A percentile compares a stretch with the other conserved stretches of the same genome.
These are phyloP conservation scores for Staurois parvus DNA, from an alignment of 2,797 vertebrate species.

Conservation along the genomic window DNA sequence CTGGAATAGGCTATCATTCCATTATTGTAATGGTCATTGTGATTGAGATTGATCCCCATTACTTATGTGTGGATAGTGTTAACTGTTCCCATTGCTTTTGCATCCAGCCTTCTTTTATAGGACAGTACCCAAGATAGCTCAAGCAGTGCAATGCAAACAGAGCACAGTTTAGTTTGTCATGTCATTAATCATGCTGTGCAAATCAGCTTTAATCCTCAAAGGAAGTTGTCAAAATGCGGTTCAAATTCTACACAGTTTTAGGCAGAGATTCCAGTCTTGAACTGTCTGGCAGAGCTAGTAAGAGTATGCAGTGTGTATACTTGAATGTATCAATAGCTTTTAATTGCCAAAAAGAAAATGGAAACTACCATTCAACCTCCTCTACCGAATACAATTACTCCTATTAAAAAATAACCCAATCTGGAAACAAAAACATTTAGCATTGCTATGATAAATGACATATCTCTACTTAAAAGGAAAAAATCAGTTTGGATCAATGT, in stretches of 20 bases:
- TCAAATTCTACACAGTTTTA: conserved; percentile 58
- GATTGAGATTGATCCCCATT: conserved; percentile 57
- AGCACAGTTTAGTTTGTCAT: conserved; percentile 54
- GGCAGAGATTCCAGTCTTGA: conserved; percentile 47
- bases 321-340: conserved; percentile 36
- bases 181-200: conserved; percentile 60
- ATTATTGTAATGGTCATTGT: conserved; percentile 54
- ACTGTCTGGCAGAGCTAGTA: conserved; percentile 33
- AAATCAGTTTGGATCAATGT: not conserved
- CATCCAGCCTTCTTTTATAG: conserved; percentile 28
- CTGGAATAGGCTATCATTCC: conserved; percentile 38
- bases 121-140: conserved; percentile 51
- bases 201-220: conserved; percentile 63
- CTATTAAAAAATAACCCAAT: not conserved
- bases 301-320: conserved; percentile 3
- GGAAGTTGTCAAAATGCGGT: conserved; percentile 62
- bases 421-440: not conserved
- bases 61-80: conserved; percentile 32
- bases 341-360: not conserved
- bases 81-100: conserved; percentile 35
- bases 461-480: too few species aligned
- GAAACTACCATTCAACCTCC: not conserved
- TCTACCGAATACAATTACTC: too few species aligned
- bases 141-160: conserved; percentile 51
- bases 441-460: too few species aligned